These are phyloP conservation scores for Pelochelys cantorii DNA, from an alignment of 2,797 vertebrate species.

Conservation along the genomic window DNA sequence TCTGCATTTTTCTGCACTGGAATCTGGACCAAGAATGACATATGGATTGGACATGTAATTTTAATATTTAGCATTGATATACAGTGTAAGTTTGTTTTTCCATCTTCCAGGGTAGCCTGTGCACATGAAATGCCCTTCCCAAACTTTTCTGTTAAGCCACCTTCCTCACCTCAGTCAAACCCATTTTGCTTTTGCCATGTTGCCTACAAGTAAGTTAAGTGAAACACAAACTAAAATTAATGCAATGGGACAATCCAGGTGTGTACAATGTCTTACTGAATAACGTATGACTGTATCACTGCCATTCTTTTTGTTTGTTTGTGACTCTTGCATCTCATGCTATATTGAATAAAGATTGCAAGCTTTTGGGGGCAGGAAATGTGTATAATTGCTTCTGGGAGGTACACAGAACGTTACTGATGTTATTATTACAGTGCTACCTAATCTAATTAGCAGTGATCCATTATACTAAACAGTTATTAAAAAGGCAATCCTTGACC, in stretches of 20 bases:
- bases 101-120: background rate
- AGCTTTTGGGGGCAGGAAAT: rapidly evolving
- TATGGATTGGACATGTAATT: no score
- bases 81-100: no score
- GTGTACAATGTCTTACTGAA: background rate
- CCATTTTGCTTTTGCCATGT: background rate
- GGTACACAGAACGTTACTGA: background rate
- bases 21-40: no score
- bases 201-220: background rate
- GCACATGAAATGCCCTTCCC: rapidly evolving
- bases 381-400: rapidly evolving
- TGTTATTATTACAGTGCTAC: rapidly evolving
- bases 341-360: background rate
- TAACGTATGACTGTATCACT: background rate
- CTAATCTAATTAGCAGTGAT: background rate
- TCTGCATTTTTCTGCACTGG: no score
- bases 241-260: rapidly evolving
- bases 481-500: background rate
- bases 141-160: background rate
- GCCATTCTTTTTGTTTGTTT: background rate
- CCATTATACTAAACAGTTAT: rapidly evolving
- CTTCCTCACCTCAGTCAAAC: background rate
- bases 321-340: background rate
- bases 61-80: no score
- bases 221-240: background rate